Conservation (phyloP, 2,888 invertebrate genomes). For the Ecdyonurus torrentis region DNA sequence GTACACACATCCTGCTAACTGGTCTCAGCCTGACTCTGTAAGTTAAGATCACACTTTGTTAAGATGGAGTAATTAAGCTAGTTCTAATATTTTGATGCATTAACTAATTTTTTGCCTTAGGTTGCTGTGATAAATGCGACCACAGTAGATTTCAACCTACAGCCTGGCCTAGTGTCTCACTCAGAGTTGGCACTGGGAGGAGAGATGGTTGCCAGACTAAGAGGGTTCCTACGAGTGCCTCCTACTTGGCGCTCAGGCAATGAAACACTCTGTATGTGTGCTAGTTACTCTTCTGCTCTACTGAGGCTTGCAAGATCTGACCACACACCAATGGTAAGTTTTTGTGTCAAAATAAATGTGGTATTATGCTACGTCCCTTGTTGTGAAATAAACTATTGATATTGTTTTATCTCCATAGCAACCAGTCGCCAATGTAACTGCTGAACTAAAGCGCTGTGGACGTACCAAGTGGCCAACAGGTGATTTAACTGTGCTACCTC, state of each 20-base stretch:
- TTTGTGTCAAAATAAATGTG: no score
- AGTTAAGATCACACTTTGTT: slow-evolving; percentile 14
- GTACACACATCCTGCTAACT: slow-evolving; percentile 75
- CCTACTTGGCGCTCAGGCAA: slow-evolving; percentile 40
- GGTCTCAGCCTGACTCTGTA: slow-evolving; percentile 72
- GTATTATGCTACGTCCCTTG: no score
- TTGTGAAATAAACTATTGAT: no score
- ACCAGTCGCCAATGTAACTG: slow-evolving; percentile 43
- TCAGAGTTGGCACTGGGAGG: slow-evolving; percentile 47
- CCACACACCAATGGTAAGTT: neutral
- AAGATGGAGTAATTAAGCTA: no score
- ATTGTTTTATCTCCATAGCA: slow-evolving; percentile 23
- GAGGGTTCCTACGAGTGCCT: slow-evolving; percentile 71
- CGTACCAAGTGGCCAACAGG: slow-evolving; percentile 46
- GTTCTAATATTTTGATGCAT: neutral
- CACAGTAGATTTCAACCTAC: slow-evolving; percentile 58
- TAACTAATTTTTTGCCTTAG: slow-evolving; percentile 16
- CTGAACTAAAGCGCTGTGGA: slow-evolving; percentile 52
- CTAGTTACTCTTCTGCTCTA: slow-evolving; percentile 57
- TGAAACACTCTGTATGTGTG: slow-evolving; percentile 59
- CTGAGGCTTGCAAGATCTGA: slow-evolving; percentile 32
- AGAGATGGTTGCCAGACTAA: slow-evolving; percentile 54
- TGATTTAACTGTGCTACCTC: slow-evolving; percentile 28
- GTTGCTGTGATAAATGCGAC: slow-evolving; percentile 71
- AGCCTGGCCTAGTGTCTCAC: slow-evolving; percentile 36